These are phyloP conservation scores for Ruditapes philippinarum DNA, from an alignment of 1,140 invertebrate genomes.

Conservation along the genomic window DNA sequence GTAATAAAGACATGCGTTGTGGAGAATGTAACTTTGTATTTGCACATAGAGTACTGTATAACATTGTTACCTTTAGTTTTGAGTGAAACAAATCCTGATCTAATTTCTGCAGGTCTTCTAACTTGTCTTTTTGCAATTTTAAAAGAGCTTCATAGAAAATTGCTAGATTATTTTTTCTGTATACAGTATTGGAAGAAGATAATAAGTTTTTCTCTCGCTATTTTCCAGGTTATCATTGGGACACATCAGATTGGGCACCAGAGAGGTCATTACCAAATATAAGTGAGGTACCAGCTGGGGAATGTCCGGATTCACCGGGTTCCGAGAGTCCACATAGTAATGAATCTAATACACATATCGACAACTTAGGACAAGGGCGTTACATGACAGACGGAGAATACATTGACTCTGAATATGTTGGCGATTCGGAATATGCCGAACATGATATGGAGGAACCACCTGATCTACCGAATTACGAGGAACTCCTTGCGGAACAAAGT, in stretches of 20 bases:
- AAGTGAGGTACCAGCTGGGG: constrained; percentile 95
- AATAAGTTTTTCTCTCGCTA: not conserved
- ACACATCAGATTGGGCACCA: constrained; percentile 97
- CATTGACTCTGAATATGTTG: constrained; percentile 91
- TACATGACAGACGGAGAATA: constrained; percentile 88
- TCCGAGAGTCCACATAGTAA: constrained; percentile 94
- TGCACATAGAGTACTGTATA: no score
- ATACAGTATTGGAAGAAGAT: not conserved
- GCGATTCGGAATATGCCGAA: constrained; percentile 89
- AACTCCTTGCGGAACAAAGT: constrained; percentile 83
- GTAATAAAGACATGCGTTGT: no score
- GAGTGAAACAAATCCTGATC: no score
- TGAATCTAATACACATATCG: constrained; percentile 91
- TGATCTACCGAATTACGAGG: constrained; percentile 82
- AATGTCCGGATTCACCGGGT: constrained; percentile 93
- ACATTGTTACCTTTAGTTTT: no score
- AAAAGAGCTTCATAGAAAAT: not conserved
- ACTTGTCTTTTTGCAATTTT: not conserved
- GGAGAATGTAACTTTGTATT: no score
- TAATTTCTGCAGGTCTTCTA: no score
- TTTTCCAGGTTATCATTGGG: constrained; percentile 95
- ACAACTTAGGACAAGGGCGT: constrained; percentile 86
- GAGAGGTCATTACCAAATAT: constrained; percentile 93
- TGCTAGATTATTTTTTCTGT: not conserved
- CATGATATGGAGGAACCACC: constrained; percentile 86